Evolutionary conservation across 2,797 vertebrate species (phyloP), one percentile per base, ranked within the genome.

Genomic region (Labroides dimidiatus): DNA sequence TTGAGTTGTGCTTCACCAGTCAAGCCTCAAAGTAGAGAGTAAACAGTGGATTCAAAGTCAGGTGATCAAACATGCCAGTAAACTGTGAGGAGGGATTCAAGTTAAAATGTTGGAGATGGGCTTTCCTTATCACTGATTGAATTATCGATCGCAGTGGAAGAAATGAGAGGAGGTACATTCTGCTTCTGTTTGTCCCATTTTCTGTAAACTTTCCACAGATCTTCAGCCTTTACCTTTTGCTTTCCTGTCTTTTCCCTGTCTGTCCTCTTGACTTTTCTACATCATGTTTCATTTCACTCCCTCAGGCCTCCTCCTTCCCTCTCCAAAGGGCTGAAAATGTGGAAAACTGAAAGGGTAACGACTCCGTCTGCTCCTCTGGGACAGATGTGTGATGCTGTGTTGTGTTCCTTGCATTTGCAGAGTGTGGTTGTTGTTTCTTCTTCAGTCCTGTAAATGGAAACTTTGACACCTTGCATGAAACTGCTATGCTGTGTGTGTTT

Each of bases 261-360:
- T 69, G 33, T 59, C 10, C 0, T 49, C 24, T 41, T 71, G 47
- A 47, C 33, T 36, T 56, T 9, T 68, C 39, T 58, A 41, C 57
- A 30, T 39, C 2, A n/a, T 65, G 30, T 68, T 24, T 78, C 16
- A 50, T 71, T 62, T 84, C 19, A 59, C 0, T 64, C 59, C 69
- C 41, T 19, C 71, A 83, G 79, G 62, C 43, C 27, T 23, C 36
- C 51, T 14, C 56, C 23, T 42, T 30, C 8, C 37, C 23, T 27
- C 27, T 27, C 65, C 64, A 51, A 14, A 66, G 53, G 72, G 60
- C 70, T 61, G 60, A 23, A 17, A 43, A 58, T 75, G 6, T 44
- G 27, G 62, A 51, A 21, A 65, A 13, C 62, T 68, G 52, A 63
- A 78, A 71, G 69, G 84, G 82, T 87, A 87, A 84, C 64, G 42